Percentiles rank a stretch among this genome's conserved stretches.
Conservation (phyloP, 2,797 vertebrate species). For the Melanotaenia nigrans region DNA sequence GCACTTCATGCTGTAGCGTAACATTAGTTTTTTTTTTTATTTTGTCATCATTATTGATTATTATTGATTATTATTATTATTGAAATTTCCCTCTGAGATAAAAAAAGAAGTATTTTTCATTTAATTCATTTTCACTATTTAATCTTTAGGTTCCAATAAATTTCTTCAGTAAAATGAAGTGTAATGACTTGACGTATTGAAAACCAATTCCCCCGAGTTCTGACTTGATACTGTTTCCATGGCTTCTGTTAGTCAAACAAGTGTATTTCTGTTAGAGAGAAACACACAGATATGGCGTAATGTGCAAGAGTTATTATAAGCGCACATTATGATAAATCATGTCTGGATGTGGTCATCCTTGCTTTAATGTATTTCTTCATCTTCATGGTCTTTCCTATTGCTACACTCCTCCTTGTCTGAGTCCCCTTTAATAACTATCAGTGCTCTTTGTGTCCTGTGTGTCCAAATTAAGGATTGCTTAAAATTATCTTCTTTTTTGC, state of each 20-base stretch:
- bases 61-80: no score
- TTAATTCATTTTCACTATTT: background rate
- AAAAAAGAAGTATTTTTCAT: no score
- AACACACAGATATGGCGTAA: constrained; percentile 32
- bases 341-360: constrained; percentile 69
- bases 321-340: constrained; percentile 72
- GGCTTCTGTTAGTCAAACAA: constrained; percentile 49
- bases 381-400: constrained; percentile 57
- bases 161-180: constrained; percentile 41
- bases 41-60: background rate
- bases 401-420: constrained; percentile 62
- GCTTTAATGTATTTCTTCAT: constrained; percentile 71
- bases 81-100: no score
- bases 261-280: constrained; percentile 33
- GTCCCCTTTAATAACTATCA: constrained; percentile 56
- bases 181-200: constrained; percentile 43
- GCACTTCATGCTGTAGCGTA: background rate
- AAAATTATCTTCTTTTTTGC: constrained; percentile 35
- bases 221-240: constrained; percentile 47
- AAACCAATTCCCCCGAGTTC: constrained; percentile 25
- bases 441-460: constrained; percentile 24
- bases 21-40: background rate
- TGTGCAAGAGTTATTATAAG: constrained; percentile 65
- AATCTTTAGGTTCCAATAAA: constrained; percentile 6
- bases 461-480: constrained; percentile 31